Evolutionary conservation across 2,888 invertebrate genomes (phyloP).

Genomic region (Hydroisotoma schaefferi): DNA sequence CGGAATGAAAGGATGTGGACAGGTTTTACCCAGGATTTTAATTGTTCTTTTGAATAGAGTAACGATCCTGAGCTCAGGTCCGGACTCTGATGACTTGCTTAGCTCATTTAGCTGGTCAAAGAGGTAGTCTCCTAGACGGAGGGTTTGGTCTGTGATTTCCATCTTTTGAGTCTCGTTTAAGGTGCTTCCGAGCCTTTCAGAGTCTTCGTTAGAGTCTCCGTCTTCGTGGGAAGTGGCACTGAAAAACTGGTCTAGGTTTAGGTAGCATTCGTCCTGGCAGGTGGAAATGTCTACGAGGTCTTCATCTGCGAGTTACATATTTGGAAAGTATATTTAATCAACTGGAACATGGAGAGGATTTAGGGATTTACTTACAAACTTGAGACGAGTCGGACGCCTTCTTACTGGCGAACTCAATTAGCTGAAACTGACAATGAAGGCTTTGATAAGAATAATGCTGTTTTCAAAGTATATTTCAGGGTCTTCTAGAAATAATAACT

Average conservation of each 20-base stretch:
- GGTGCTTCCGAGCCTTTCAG: not conserved
- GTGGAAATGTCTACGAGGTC: slow-evolving; percentile 23
- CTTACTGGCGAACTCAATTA: no score
- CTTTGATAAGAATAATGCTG: no score
- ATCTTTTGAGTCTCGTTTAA: slow-evolving; percentile 2
- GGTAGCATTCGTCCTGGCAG: slow-evolving; percentile 26
- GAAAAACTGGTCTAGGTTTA: slow-evolving; percentile 9
- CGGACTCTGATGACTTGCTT: slow-evolving; percentile 8
- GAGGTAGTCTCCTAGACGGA: slow-evolving; percentile 32
- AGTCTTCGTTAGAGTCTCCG: slow-evolving; percentile 31
- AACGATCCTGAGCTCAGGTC: slow-evolving; percentile 28
- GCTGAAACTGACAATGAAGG: no score
- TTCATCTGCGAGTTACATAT: no score
- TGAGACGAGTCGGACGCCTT: no score
- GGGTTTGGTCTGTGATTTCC: slow-evolving; percentile 28
- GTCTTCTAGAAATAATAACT: not conserved
- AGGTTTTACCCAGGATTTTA: slow-evolving; percentile 29
- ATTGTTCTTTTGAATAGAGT: slow-evolving; percentile 29
- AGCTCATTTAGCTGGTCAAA: slow-evolving; percentile 28
- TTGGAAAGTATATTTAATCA: slow-evolving; percentile 18
- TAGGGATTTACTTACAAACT: no score
- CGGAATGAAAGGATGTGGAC: slow-evolving; percentile 36
- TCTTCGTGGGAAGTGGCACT: slow-evolving; percentile 25
- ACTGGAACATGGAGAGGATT: slow-evolving; percentile 11
- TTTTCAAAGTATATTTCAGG: no score